Evolutionary conservation across 2,113 vertebrate genomes (phyloP), one percentile per base, ranked within the genome.

Genomic region (Laterallus jamaicensis): DNA sequence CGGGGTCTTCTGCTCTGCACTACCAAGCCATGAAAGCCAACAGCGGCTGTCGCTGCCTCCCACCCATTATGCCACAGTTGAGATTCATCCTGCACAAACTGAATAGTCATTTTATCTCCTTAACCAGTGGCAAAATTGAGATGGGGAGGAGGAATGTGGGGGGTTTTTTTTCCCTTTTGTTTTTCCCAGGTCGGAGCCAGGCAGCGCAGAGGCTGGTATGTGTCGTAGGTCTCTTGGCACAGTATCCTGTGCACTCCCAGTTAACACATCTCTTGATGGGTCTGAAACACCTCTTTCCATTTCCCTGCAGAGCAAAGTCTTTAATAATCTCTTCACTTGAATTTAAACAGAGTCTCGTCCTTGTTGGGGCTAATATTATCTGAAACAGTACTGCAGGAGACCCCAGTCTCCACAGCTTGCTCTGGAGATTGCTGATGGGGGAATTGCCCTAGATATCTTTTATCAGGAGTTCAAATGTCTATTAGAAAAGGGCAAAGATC

Each of bases 131-230:
- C 13, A 63, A 58, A 75, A 50, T 1, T 22, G 14, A 75, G 21
- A 29, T 50, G 58, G 20, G 21, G 17, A 39, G 31, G 21, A 39
- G 29, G 16, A 50, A 74, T 29, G 25, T 37, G 22, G n/a, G 1
- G 0, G 39, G 9, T 1, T 20, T 11, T n/a, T 12, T 20, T 11
- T 2, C 2, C 10, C 6, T 8, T 50, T 26, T 20, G 21, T 49
- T 58, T 78, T 42, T 3, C 32, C 13, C 42, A 35, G 50, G 25
- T 64, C 17, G 19, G 20, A 50, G 21, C 32, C n/a, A 40, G 39
- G 64, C 35, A 39, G 11, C 6, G 1, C 1, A 4, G 47, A 49
- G 55, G 47, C 35, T 55, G n/a, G 10, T 2, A 3, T 20, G 10
- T 20, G 59, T 0, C 5, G 12, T 9, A 22, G n/a, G 26, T 77